Evolutionary conservation across 2,888 invertebrate species (phyloP).

Genomic region (Drosophila phalerata): DNA sequence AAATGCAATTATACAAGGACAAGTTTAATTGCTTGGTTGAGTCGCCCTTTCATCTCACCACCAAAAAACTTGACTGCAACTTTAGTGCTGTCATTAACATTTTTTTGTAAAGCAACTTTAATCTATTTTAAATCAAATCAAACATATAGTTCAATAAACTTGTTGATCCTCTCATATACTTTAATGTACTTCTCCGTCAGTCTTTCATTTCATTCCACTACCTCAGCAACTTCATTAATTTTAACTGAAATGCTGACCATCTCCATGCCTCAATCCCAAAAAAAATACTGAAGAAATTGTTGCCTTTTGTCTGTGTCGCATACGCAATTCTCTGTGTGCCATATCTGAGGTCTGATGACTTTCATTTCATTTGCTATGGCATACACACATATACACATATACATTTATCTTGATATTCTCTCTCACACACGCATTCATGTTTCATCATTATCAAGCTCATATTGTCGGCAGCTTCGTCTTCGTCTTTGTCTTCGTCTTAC

Average conservation of each 20-base stretch:
- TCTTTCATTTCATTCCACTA: not conserved
- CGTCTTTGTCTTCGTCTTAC: slow-evolving; percentile 16
- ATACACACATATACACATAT: slow-evolving; percentile 39
- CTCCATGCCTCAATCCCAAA: not conserved
- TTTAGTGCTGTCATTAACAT: slow-evolving; percentile 58
- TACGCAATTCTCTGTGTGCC: slow-evolving; percentile 68
- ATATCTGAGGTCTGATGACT: slow-evolving; percentile 71
- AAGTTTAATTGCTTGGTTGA: slow-evolving; percentile 84
- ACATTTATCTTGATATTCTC: slow-evolving; percentile 27
- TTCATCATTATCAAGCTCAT: slow-evolving; percentile 82
- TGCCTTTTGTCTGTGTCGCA: slow-evolving; percentile 59
- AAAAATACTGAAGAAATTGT: slow-evolving; percentile 39
- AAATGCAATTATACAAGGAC: slow-evolving; percentile 84
- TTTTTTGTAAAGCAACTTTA: slow-evolving; percentile 30
- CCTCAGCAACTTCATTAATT: slow-evolving; percentile 63
- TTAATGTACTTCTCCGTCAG: not conserved
- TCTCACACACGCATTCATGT: slow-evolving; percentile 62
- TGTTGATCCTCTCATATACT: slow-evolving; percentile 6
- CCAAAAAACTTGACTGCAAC: slow-evolving; percentile 37
- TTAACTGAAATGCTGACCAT: slow-evolving; percentile 32
- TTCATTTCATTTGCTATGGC: slow-evolving; percentile 72
- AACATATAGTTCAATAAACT: slow-evolving; percentile 20
- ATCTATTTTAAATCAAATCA: slow-evolving; percentile 70
- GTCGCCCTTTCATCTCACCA: not conserved
- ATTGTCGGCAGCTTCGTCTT: slow-evolving; percentile 69